Conservation (phyloP, 2,113 vertebrate genomes). For the Nanger granti region DNA sequence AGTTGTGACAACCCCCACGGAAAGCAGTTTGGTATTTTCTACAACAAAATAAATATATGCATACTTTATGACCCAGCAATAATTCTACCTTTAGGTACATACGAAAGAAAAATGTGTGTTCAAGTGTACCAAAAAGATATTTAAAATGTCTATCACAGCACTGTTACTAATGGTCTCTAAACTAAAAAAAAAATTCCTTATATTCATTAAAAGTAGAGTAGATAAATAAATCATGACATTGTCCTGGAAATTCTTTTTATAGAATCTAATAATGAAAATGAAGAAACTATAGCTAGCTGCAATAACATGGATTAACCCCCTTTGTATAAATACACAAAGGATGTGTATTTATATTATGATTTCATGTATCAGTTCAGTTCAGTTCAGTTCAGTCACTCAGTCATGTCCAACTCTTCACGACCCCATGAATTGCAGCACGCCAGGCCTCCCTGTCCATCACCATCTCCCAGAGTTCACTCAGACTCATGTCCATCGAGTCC, state of each 20-base stretch:
- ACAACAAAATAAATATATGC: background rate
- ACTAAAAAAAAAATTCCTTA: background rate
- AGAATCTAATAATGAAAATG: background rate
- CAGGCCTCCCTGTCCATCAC: no score
- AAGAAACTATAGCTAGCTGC: background rate
- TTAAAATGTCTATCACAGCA: background rate
- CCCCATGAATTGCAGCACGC: no score
- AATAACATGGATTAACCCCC: background rate
- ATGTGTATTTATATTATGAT: background rate
- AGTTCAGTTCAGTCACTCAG: no score
- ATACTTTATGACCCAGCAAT: background rate
- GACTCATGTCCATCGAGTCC: no score
- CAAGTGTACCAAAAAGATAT: background rate
- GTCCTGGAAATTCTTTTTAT: background rate
- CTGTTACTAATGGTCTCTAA: background rate
- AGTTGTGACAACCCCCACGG: background rate
- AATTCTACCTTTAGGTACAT: background rate
- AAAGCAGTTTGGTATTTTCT: background rate
- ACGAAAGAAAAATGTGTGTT: background rate
- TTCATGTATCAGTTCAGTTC: background rate
- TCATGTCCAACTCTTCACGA: fast-evolving
- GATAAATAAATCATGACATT: background rate
- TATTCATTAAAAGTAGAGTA: background rate
- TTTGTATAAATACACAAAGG: background rate
- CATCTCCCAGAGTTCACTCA: no score